These are phyloP conservation scores for Dryomyza anilis DNA, from an alignment of 2,888 invertebrate genomes.

Conservation along the genomic window DNA sequence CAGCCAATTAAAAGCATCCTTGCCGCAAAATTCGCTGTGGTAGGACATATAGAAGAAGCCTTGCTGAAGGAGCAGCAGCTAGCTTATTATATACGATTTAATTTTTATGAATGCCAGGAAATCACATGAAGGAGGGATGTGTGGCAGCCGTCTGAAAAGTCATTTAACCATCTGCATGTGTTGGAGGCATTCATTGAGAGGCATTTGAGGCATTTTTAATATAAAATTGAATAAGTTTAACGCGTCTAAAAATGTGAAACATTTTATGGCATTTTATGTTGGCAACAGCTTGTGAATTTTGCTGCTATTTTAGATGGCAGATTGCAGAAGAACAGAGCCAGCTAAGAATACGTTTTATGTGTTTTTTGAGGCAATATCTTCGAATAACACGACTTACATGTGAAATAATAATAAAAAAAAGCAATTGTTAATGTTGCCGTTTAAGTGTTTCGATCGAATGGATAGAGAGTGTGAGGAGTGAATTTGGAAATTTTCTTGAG, in stretches of 20 bases:
- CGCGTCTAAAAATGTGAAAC: not conserved
- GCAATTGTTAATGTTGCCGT: conserved; percentile 55
- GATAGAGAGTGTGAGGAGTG: no score
- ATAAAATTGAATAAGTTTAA: conserved; percentile 16
- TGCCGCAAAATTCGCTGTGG: not conserved
- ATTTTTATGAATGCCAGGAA: conserved; percentile 12
- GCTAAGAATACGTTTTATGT: not conserved
- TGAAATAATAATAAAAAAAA: conserved; percentile 52
- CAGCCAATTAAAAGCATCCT: conserved; percentile 21
- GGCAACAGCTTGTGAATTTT: not conserved
- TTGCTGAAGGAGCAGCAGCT: not conserved
- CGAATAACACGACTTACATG: conserved; percentile 23
- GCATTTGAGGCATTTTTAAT: conserved; percentile 21
- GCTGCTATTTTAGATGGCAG: not conserved
- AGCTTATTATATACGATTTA: conserved; percentile 19
- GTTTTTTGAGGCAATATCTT: conserved; percentile 20
- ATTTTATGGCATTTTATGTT: conserved; percentile 1
- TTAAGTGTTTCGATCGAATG: no score
- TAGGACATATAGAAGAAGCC: not conserved
- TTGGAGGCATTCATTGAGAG: conserved; percentile 20
- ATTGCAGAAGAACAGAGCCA: not conserved
- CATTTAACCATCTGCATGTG: not conserved
- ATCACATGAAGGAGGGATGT: not conserved
- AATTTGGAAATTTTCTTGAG: no score
- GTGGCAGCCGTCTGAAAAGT: not conserved